phyloP scores from a whole-genome alignment of 1,140 invertebrate genomes.

The Odontomachus brunneus region DNA sequence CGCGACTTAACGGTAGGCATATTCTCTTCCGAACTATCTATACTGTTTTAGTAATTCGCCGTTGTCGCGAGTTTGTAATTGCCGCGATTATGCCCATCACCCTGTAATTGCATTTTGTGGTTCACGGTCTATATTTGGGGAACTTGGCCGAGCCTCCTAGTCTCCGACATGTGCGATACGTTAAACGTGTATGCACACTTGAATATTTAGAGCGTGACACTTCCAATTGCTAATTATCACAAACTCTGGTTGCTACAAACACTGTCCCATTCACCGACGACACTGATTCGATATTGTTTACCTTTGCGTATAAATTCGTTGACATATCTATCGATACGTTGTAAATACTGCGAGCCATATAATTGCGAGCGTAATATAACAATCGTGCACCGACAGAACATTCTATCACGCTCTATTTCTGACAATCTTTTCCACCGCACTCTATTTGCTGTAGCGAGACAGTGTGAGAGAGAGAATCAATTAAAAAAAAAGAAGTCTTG shows the following conservation, averaged over 20 bases:
- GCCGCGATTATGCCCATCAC: conserved; percentile 31
- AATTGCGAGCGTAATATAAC: too few relatives aligned
- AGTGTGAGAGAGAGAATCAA: background rate
- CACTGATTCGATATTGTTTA: background rate
- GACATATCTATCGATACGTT: background rate
- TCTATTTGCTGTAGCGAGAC: background rate
- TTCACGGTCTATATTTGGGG: conserved; percentile 24
- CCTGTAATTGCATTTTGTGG: conserved; percentile 39
- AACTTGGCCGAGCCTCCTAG: background rate
- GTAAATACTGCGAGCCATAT: background rate
- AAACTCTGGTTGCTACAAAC: conserved; percentile 20
- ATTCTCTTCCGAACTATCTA: conserved; percentile 15
- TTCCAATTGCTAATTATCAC: conserved; percentile 10
- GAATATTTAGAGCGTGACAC: conserved; percentile 35
- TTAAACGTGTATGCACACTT: conserved; percentile 25
- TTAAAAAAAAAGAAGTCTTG: too few relatives aligned
- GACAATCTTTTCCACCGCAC: background rate
- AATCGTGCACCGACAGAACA: too few relatives aligned
- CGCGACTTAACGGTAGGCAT: background rate
- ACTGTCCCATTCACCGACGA: background rate
- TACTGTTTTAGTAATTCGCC: conserved; percentile 14
- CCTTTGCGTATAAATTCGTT: background rate
- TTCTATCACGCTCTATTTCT: too few relatives aligned
- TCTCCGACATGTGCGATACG: background rate
- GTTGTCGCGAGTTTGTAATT: conserved; percentile 4